Base-by-base conservation (phyloP, 2,113 vertebrate species). In the Myrmecobius fasciatus region DNA sequence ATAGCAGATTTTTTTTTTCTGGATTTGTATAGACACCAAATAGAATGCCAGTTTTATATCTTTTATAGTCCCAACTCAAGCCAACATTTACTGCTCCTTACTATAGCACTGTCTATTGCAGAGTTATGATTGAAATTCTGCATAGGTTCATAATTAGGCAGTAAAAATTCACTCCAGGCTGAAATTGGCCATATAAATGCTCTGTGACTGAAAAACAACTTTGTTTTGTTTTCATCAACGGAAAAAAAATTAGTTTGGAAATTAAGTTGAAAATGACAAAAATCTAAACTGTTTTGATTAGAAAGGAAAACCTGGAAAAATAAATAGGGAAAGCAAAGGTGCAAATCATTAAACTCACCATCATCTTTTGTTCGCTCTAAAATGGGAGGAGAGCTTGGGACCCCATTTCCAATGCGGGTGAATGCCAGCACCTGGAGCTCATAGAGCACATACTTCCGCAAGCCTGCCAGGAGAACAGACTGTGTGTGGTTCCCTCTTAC, bases 321-420 rank as follows among this genome's bases (percentile, higher is more conserved):
- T 0, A 52, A 47, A 0, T 0, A 0, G 53, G 51, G 93, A 3
- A 36, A 0, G 26, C 48, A 0, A 75, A 94, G 46, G 31, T 51
- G 12, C 2, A 46, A 31, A 6, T 53, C 9, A 0, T 1, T 1
- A 0, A 11, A 96, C 99, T 24, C 97, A 99, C 99, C 99, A 4
- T 99, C 99, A 11, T 99, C 99, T 96, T 99, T 99, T 96, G 99
- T 99, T 52, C 99, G 98, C 96, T 99, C 99, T 8, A 98, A 97
- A 53, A 99, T 93, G 0, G 98, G 92, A 0, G 99, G 99, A 25
- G 67, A 96, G 98, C 99, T 99, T 98, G 98, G 98, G 0, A 99
- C 99, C 0, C 99, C 99, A 0, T 99, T 99, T 0, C 99, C 99
- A 0, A 99, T 98, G 36, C 98, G 98, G 0, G 99, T 99, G 98